Base-by-base conservation (phyloP, 2,113 vertebrate species). In the Paedocypris sp. region DNA sequence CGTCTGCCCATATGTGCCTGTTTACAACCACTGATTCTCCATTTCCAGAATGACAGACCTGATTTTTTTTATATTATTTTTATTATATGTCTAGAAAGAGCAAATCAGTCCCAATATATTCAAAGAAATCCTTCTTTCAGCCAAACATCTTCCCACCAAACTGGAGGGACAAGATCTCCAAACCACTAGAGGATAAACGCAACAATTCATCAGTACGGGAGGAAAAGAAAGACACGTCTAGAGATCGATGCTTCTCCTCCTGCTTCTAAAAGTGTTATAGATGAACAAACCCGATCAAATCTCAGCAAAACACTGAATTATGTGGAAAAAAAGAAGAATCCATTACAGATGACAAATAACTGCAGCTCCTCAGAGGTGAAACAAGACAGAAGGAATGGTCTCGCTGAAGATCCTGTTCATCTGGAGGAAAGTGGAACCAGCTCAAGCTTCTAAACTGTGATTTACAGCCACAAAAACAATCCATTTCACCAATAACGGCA, bases 61-160 rank as follows among this genome's bases (percentile, higher is more conserved):
- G n/a, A n/a, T n/a, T n/a, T n/a, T n/a, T n/a, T n/a, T n/a, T n/a
- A n/a, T n/a, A n/a, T n/a, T n/a, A n/a, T n/a, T n/a, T 89, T 86
- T 80, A 98, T 94, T 94, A 98, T 96, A 77, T 98, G 90, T 91
- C 93, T 9, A 93, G 94, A 60, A 97, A 97, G 72, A 98, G 94
- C 77, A 93, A 97, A 79, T 98, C 95, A 2, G 94, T 91, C 8
- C 94, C 95, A 15, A 98, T 82, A 72, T 96, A 98, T 77, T 98
- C 95, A 52, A 98, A 98, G 81, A 89, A 98, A 97, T 2, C 95
- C 95, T 81, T 98, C 94, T 60, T 98, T 98, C 19, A 98, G 54
- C 95, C 95, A 98, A 19, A 98, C 95, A 32, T 98, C 95, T 76
- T 98, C 94, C 95, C 95, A 98, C 95, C 95, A 98, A 16, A 93